Percentiles rank a stretch among this genome's conserved stretches.
Evolutionary conservation across 2,797 vertebrate species (phyloP).

Genomic region (Zenarchopterus dispar): DNA sequence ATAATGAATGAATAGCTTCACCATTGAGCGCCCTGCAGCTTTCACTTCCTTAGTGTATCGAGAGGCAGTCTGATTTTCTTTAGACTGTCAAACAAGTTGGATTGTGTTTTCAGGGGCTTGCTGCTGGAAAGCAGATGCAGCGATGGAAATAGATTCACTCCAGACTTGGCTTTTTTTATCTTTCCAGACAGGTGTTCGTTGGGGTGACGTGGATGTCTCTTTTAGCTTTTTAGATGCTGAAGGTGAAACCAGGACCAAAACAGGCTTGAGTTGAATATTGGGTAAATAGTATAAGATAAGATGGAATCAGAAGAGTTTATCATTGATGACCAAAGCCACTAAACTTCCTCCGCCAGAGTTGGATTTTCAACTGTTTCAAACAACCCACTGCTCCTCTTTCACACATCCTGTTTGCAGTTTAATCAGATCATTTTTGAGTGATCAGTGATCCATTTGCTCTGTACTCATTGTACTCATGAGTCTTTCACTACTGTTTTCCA

Average conservation of each 20-base stretch:
- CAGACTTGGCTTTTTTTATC: slow-evolving; percentile 13
- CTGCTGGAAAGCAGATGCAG: slow-evolving; percentile 20
- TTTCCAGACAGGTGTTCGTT: slow-evolving; percentile 14
- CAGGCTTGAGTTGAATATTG: slow-evolving; percentile 18
- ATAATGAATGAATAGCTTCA: slow-evolving; percentile 65
- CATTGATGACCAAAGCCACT: too few relatives aligned
- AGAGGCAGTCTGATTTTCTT: slow-evolving; percentile 61
- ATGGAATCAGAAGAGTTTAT: slow-evolving; percentile 8
- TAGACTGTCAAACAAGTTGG: slow-evolving; percentile 57
- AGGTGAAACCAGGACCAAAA: slow-evolving; percentile 42
- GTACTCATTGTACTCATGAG: too few relatives aligned
- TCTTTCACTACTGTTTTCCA: too few relatives aligned
- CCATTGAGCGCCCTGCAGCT: slow-evolving; percentile 43
- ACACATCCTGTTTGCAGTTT: too few relatives aligned
- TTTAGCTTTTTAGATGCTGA: slow-evolving; percentile 8
- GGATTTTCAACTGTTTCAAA: too few relatives aligned
- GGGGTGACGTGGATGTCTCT: slow-evolving; percentile 11
- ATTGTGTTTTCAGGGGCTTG: slow-evolving; percentile 56
- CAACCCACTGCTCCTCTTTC: too few relatives aligned
- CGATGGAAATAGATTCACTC: slow-evolving; percentile 19
- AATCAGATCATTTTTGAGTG: too few relatives aligned
- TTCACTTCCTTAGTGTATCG: slow-evolving; percentile 59
- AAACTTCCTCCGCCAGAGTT: too few relatives aligned
- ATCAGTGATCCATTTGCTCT: too few relatives aligned
- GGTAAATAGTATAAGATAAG: slow-evolving; percentile 38